phyloP scores from a whole-genome alignment of 1,140 invertebrate species.

The Chlorops oryzae region DNA sequence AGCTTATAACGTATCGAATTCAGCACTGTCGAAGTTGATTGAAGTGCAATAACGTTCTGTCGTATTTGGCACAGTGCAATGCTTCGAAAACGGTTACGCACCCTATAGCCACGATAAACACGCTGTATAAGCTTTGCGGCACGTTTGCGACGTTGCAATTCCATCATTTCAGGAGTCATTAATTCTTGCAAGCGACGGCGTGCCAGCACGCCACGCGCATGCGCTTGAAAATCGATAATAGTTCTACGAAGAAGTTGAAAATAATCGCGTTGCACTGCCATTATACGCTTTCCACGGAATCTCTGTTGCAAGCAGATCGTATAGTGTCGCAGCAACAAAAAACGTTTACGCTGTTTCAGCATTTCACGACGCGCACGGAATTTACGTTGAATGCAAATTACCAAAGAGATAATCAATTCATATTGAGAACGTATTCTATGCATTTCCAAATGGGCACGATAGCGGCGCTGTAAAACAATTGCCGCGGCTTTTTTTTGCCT shows the following conservation, averaged over 20 bases:
- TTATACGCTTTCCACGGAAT: slow-evolving; percentile 48
- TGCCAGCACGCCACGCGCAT: slow-evolving; percentile 50
- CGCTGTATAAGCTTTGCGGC: slow-evolving; percentile 62
- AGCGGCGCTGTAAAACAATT: slow-evolving; percentile 52
- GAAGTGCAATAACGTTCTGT: slow-evolving; percentile 48
- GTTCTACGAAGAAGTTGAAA: slow-evolving; percentile 20
- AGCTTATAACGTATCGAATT: slow-evolving; percentile 44
- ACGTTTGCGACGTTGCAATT: slow-evolving; percentile 47
- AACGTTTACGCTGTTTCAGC: slow-evolving; percentile 33
- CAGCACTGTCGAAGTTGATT: slow-evolving; percentile 47
- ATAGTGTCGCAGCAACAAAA: slow-evolving; percentile 29
- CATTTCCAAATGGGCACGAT: slow-evolving; percentile 41
- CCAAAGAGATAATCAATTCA: slow-evolving; percentile 26
- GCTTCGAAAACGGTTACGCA: slow-evolving; percentile 42
- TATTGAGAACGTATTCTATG: slow-evolving; percentile 37
- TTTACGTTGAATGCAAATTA: slow-evolving; percentile 40
- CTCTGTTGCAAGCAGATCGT: slow-evolving; percentile 49
- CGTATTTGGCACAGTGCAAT: slow-evolving; percentile 48
- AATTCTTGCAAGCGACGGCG: slow-evolving; percentile 47
- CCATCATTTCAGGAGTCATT: slow-evolving; percentile 48
- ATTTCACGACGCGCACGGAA: slow-evolving; percentile 46
- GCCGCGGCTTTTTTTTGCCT: slow-evolving; percentile 39
- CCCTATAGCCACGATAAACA: slow-evolving; percentile 57
- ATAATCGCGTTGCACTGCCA: slow-evolving; percentile 22
- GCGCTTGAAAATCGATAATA: slow-evolving; percentile 48